Conservation (phyloP, 2,888 invertebrate genomes). For the Pantelozetes paolii region DNA sequence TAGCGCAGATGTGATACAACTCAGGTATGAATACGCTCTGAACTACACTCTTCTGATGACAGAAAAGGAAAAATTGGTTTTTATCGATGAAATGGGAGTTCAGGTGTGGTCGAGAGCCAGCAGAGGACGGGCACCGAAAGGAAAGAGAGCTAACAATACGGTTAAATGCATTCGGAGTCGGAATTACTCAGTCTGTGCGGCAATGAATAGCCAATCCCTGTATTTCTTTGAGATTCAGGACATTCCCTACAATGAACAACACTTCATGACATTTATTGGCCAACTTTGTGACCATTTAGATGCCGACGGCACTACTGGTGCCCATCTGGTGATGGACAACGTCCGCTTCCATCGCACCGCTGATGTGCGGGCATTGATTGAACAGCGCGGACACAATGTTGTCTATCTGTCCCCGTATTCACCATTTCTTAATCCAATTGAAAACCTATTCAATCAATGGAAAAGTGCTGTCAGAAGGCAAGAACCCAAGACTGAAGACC, state of each 20-base stretch:
- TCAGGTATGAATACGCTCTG: not conserved
- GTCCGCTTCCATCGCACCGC: not conserved
- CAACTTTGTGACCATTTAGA: not conserved
- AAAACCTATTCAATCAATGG: not conserved
- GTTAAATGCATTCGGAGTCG: not conserved
- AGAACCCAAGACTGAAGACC: not conserved
- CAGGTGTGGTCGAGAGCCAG: not conserved
- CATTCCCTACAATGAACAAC: not conserved
- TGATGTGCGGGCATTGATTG: not conserved
- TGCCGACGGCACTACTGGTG: not conserved
- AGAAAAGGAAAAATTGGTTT: not conserved
- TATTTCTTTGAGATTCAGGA: not conserved
- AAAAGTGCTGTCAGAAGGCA: not conserved
- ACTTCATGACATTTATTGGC: no score
- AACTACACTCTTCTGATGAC: not conserved
- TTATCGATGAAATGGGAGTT: slow-evolving; percentile 1
- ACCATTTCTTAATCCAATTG: not conserved
- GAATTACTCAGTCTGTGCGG: not conserved
- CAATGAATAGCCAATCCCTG: not conserved
- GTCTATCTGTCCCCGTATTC: not conserved
- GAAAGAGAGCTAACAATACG: not conserved
- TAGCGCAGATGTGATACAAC: not conserved
- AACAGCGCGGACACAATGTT: not conserved
- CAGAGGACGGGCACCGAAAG: not conserved
- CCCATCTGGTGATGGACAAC: not conserved